These are phyloP conservation scores for Strigops habroptila DNA, from an alignment of 2,113 vertebrate species.

Conservation along the genomic window DNA sequence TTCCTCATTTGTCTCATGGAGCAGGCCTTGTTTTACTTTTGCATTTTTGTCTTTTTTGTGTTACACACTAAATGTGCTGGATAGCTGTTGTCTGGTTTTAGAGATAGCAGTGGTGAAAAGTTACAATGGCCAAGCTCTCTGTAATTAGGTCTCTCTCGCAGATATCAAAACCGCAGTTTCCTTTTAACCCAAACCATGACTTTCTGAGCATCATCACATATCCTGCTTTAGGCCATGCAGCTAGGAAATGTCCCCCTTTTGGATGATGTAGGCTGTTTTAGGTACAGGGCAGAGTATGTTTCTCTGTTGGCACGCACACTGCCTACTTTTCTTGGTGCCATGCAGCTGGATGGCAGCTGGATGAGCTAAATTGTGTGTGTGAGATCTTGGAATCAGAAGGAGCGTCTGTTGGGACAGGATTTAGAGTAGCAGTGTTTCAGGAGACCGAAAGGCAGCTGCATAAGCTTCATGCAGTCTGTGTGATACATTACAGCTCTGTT, in stretches of 20 bases:
- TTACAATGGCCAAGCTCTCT: background rate
- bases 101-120: background rate
- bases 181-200: background rate
- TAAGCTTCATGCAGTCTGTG: accelerated
- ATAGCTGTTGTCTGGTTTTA: background rate
- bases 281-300: background rate
- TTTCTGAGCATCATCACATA: background rate
- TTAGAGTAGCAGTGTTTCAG: no score
- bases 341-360: background rate
- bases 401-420: background rate
- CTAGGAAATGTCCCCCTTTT: accelerated
- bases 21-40: background rate
- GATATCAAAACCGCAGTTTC: background rate
- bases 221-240: background rate
- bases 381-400: background rate
- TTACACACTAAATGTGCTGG: background rate
- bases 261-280: background rate
- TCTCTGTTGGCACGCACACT: background rate
- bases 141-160: background rate
- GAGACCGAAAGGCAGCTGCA: background rate
- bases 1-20: background rate
- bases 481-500: background rate
- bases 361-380: background rate
- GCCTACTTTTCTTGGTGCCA: accelerated
- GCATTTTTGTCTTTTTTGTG: background rate